These are phyloP conservation scores for Chrysotoxum bicinctum DNA, from an alignment of 2,888 invertebrate genomes.

Conservation along the genomic window DNA sequence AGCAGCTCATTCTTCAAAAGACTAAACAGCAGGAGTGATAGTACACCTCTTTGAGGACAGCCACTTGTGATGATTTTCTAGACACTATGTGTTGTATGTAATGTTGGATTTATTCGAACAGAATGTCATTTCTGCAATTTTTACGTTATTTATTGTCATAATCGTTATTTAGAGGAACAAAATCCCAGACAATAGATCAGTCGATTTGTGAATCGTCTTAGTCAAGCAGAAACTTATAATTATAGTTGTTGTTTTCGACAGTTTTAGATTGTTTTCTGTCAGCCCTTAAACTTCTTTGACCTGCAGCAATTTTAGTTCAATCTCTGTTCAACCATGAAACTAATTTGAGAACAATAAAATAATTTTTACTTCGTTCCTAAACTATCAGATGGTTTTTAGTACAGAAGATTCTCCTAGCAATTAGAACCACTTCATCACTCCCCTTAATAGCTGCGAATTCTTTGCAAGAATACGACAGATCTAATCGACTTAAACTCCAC, in stretches of 20 bases:
- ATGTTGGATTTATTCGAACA: no score
- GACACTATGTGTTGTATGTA: no score
- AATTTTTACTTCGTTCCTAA: not conserved
- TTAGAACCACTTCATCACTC: constrained; percentile 6
- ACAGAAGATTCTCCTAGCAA: not conserved
- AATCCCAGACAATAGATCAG: no score
- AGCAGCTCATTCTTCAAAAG: no score
- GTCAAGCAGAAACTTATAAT: no score
- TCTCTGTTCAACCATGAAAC: not conserved
- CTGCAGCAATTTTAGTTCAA: not conserved
- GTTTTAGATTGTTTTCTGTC: not conserved
- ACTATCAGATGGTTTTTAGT: not conserved
- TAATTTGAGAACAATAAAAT: not conserved
- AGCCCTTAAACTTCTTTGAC: not conserved
- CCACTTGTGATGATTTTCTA: no score
- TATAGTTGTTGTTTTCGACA: not conserved
- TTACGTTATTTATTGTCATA: no score
- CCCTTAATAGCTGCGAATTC: not conserved
- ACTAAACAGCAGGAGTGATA: no score
- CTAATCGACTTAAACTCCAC: constrained; percentile 3
- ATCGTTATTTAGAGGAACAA: no score
- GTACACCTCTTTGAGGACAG: no score
- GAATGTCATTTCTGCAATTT: no score
- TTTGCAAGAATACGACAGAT: not conserved
- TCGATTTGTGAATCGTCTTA: no score